Percentiles rank a stretch among this genome's conserved stretches.
These are phyloP conservation scores for Emydocephalus ijimae DNA, from an alignment of 2,113 vertebrate genomes.

Conservation along the genomic window DNA sequence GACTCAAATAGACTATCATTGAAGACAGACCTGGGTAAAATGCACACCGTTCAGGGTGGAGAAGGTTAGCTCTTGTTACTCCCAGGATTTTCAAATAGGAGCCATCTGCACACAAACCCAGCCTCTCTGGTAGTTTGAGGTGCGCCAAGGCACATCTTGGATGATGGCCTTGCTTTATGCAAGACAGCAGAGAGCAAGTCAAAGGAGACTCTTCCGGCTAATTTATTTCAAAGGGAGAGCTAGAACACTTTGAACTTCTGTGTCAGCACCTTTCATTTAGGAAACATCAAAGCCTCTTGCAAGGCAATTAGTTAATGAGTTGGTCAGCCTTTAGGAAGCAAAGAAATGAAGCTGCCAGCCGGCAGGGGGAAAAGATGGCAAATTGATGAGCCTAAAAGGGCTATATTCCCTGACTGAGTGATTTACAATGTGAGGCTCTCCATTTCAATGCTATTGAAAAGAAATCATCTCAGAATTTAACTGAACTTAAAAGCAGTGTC, in stretches of 20 bases:
- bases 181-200: background rate
- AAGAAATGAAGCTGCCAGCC: background rate
- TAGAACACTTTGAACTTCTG: conserved; percentile 8
- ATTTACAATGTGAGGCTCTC: background rate
- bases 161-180: background rate
- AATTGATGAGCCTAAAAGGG: background rate
- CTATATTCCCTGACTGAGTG: background rate
- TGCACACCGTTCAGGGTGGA: background rate
- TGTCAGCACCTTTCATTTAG: background rate
- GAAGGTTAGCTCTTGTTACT: background rate
- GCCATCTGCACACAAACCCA: background rate
- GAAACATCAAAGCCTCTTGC: conserved; percentile 17
- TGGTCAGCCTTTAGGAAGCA: background rate
- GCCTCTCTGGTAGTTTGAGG: background rate
- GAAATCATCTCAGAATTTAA: background rate
- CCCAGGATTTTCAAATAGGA: background rate
- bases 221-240: conserved; percentile 11
- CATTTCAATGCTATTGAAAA: background rate
- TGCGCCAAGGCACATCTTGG: background rate
- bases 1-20: background rate
- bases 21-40: conserved; percentile 3
- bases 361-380: background rate
- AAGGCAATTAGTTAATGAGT: conserved; percentile 25
- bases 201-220: conserved; percentile 1
- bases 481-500: no score